Evolutionary conservation across 2,888 invertebrate genomes (phyloP).

Genomic region (Caenorhabditis uteleia): DNA sequence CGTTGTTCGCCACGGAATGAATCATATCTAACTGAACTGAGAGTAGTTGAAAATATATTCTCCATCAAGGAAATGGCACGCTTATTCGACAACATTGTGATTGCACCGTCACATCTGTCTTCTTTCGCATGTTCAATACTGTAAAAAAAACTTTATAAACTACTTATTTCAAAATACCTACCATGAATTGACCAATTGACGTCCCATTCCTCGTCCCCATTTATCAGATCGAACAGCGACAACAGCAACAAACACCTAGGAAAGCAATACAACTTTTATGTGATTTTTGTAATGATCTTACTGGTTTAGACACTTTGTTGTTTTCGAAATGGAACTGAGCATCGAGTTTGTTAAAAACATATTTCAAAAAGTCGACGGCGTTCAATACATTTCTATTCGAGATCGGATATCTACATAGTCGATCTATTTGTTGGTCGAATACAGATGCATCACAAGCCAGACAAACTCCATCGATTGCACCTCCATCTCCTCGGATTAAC

Average conservation of each 20-base stretch:
- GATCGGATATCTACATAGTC: constrained; percentile 48
- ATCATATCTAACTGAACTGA: constrained; percentile 34
- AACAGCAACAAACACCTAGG: constrained; percentile 44
- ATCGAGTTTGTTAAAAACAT: constrained; percentile 52
- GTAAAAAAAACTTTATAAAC: constrained; percentile 1
- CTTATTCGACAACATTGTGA: constrained; percentile 2
- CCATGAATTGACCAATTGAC: constrained; percentile 37
- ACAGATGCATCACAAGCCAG: constrained; percentile 39
- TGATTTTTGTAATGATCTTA: constrained; percentile 6
- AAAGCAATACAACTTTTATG: background rate
- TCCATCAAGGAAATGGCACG: constrained; percentile 1
- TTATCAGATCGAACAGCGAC: constrained; percentile 38
- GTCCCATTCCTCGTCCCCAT: constrained; percentile 33
- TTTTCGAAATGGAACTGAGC: constrained; percentile 44
- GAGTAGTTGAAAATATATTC: constrained; percentile 8
- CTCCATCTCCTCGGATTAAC: constrained; percentile 17
- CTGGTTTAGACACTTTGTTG: constrained; percentile 37
- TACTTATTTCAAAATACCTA: constrained; percentile 2
- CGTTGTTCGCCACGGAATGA: constrained; percentile 42
- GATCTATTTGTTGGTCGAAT: constrained; percentile 52
- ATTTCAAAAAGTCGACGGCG: constrained; percentile 50
- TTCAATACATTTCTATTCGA: constrained; percentile 31
- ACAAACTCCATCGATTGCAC: constrained; percentile 46
- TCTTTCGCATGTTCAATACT: constrained; percentile 2
- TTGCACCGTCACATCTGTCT: constrained; percentile 11